A percentile compares a stretch with the other conserved stretches of the same genome.
Conservation (phyloP, 2,888 invertebrate genomes). For the Xestoiulus laeticollis region DNA sequence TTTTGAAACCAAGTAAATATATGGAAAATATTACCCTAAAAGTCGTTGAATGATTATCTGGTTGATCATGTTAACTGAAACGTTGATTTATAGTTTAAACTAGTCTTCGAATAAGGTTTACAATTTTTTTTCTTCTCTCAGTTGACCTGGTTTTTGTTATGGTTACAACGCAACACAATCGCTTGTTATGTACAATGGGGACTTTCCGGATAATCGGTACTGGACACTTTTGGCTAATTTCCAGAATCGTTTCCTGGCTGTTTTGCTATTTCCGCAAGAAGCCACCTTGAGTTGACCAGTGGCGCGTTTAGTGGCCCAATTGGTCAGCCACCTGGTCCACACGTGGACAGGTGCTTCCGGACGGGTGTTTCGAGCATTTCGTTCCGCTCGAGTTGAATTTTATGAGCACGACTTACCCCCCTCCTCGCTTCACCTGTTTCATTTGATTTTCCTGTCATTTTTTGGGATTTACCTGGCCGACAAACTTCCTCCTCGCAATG, state of each 20-base stretch:
- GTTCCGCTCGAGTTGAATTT: neutral
- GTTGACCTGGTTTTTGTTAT: no score
- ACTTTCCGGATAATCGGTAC: neutral
- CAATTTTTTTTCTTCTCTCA: no score
- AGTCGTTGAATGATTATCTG: no score
- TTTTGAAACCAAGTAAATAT: no score
- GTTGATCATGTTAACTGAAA: no score
- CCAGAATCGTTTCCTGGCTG: neutral
- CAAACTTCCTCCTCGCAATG: slow-evolving; percentile 11
- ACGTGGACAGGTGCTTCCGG: slow-evolving; percentile 32
- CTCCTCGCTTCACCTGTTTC: neutral
- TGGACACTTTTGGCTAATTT: neutral
- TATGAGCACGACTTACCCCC: neutral
- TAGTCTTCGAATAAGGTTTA: no score
- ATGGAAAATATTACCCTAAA: no score
- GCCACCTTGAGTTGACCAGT: neutral
- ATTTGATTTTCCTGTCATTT: neutral
- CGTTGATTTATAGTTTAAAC: no score
- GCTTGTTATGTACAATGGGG: no score
- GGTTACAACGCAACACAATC: no score
- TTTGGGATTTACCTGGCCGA: neutral
- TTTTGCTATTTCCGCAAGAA: neutral
- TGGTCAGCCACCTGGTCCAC: neutral
- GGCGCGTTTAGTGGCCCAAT: neutral
- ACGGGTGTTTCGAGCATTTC: neutral